Conservation (phyloP, 2,888 invertebrate genomes). For the Hydrotaea cyrtoneurina region DNA sequence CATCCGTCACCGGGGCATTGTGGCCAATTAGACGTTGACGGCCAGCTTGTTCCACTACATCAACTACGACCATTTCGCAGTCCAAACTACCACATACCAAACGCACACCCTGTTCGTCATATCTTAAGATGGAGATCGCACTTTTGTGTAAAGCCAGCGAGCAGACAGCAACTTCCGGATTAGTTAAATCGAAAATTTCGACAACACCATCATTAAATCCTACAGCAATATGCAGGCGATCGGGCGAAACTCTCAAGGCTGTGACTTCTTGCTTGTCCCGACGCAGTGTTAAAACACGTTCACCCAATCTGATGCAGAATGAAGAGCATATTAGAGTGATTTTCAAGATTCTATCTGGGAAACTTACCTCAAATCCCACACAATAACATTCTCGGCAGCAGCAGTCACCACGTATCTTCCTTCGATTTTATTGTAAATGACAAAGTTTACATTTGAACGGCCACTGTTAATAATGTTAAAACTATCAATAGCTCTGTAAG, state of each 20-base stretch:
- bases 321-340: background rate
- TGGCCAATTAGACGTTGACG: constrained; percentile 94
- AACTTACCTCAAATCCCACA: constrained; percentile 95
- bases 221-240: constrained; percentile 90
- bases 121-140: constrained; percentile 90
- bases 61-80: constrained; percentile 96
- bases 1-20: constrained; percentile 92
- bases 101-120: constrained; percentile 91
- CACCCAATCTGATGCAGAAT: constrained; percentile 77
- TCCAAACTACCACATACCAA: constrained; percentile 94
- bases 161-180: constrained; percentile 85
- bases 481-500: constrained; percentile 90
- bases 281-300: constrained; percentile 87
- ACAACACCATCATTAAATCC: constrained; percentile 96
- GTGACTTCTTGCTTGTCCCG: constrained; percentile 92
- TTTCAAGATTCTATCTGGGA: background rate
- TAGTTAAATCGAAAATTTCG: constrained; percentile 89
- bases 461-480: constrained; percentile 93
- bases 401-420: constrained; percentile 94
- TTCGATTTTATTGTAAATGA: constrained; percentile 88
- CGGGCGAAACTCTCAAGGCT: constrained; percentile 87
- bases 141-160: constrained; percentile 91
- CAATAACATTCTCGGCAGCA: constrained; percentile 94
- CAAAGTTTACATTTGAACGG: constrained; percentile 90
- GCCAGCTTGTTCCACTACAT: constrained; percentile 95